These are phyloP conservation scores for Rhipidura dahli DNA, from an alignment of 2,113 vertebrate species.

Conservation along the genomic window DNA sequence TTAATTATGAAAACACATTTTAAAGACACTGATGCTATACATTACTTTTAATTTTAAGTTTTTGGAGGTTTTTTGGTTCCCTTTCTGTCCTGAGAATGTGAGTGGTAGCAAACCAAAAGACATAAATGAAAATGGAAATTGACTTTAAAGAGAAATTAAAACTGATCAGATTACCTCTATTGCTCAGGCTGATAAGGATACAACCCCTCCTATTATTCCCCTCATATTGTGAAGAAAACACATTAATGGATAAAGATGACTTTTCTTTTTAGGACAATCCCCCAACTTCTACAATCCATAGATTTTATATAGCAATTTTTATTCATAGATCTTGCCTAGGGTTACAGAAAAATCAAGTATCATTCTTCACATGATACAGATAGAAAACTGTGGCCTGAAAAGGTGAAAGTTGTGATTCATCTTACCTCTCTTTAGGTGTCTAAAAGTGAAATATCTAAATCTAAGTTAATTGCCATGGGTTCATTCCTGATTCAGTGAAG, in stretches of 20 bases:
- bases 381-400: slow-evolving; percentile 1
- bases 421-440: background rate
- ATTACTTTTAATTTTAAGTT: background rate
- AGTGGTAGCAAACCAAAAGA: background rate
- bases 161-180: background rate
- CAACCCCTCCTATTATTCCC: background rate
- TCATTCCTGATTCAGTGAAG: background rate
- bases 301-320: background rate
- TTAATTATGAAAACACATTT: slow-evolving; percentile 41
- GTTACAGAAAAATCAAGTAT: background rate
- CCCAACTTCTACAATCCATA: background rate
- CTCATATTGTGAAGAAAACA: background rate
- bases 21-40: background rate
- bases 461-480: slow-evolving; percentile 3
- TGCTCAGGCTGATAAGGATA: background rate
- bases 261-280: background rate
- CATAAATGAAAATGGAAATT: background rate
- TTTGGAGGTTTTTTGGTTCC: background rate
- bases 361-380: background rate
- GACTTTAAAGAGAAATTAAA: background rate
- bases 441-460: background rate
- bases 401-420: slow-evolving; percentile 9
- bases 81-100: background rate
- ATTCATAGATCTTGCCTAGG: background rate
- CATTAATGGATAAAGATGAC: background rate